phyloP scores from a whole-genome alignment of 2,113 vertebrate species.

The Chitala chitala region DNA sequence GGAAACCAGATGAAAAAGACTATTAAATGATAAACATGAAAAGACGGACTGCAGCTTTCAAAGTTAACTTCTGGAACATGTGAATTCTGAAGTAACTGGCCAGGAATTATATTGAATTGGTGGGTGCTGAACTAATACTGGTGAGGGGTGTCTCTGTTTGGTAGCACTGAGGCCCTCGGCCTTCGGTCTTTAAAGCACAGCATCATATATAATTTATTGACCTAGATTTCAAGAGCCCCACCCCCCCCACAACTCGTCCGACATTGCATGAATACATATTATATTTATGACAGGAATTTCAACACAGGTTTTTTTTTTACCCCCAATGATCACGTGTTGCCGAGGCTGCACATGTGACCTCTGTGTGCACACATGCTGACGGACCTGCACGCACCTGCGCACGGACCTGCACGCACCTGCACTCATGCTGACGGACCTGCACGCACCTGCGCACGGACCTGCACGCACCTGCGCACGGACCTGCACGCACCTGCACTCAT shows the following conservation, averaged over 20 bases:
- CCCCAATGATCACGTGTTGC: conserved; percentile 16
- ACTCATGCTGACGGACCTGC: too few species aligned
- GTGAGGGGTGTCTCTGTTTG: conserved; percentile 31
- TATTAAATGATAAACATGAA: conserved; percentile 29
- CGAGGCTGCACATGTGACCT: conserved; percentile 28
- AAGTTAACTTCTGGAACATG: not conserved
- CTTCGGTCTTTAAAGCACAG: conserved; percentile 26
- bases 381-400: conserved; percentile 32
- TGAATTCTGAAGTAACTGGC: conserved; percentile 19
- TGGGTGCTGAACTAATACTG: conserved; percentile 8
- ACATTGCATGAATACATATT: conserved; percentile 19
- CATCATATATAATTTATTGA: conserved; percentile 41
- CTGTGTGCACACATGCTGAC: conserved; percentile 30
- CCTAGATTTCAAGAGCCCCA: conserved; percentile 30
- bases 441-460: too few species aligned
- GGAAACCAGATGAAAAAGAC: conserved; percentile 33
- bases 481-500: too few species aligned
- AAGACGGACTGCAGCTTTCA: conserved; percentile 3
- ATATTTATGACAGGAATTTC: conserved; percentile 32
- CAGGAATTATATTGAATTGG: conserved; percentile 22
- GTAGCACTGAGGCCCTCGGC: conserved; percentile 29
- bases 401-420: too few species aligned
- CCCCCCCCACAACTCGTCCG: not conserved
- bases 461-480: too few species aligned
- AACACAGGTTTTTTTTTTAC: not conserved